These are phyloP conservation scores for Hartigia nigra DNA, from an alignment of 2,888 invertebrate species.

Conservation along the genomic window DNA sequence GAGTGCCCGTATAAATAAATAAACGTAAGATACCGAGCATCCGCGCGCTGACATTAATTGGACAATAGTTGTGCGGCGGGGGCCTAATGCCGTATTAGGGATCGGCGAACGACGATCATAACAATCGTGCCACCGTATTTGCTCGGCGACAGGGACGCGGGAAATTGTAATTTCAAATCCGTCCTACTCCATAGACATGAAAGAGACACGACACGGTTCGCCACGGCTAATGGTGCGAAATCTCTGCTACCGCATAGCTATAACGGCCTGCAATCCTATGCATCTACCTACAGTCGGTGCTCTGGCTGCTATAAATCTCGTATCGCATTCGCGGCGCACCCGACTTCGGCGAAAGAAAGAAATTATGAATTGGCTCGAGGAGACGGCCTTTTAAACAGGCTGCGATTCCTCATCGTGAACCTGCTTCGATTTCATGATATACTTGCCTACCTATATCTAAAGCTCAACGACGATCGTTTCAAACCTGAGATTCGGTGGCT, in stretches of 20 bases:
- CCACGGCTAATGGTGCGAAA: constrained; percentile 35
- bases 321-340: neutral
- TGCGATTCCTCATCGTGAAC: neutral
- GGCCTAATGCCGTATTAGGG: constrained; percentile 18
- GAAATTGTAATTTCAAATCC: constrained; percentile 51
- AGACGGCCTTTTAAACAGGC: neutral
- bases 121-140: constrained; percentile 31
- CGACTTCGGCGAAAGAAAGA: neutral
- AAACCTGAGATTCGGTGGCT: neutral
- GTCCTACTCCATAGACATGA: constrained; percentile 34
- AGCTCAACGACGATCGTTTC: neutral
- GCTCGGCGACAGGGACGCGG: constrained; percentile 20
- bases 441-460: neutral
- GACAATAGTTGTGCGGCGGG: constrained; percentile 32
- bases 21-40: constrained; percentile 15
- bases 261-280: neutral
- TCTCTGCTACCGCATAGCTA: constrained; percentile 20
- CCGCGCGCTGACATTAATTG: constrained; percentile 38
- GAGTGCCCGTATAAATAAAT: constrained; percentile 24
- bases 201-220: constrained; percentile 31
- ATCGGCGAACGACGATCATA: constrained; percentile 28
- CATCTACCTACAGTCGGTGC: neutral
- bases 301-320: neutral
- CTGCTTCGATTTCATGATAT: neutral
- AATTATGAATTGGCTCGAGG: neutral